Evolutionary conservation across 2,888 invertebrate genomes (phyloP).

Genomic region (Metellina segmentata): DNA sequence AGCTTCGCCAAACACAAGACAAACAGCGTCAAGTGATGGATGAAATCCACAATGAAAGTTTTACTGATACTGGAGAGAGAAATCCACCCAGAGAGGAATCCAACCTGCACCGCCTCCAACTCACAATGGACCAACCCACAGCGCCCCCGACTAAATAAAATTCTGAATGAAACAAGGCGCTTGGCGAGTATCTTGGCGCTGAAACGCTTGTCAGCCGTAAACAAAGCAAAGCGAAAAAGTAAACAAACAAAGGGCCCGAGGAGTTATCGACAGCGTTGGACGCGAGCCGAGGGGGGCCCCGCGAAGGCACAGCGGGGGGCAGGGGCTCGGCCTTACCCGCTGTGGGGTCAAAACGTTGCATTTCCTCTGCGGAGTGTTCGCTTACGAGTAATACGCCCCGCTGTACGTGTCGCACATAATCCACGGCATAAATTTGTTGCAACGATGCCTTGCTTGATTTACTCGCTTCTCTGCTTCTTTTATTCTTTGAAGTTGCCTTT

Average conservation of each 20-base stretch:
- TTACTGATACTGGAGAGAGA: too few relatives aligned
- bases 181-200: background rate
- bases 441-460: constrained; percentile 4
- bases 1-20: too few relatives aligned
- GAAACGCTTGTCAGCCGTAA: background rate
- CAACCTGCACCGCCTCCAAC: too few relatives aligned
- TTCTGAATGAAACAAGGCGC: too few relatives aligned
- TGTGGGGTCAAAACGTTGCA: constrained; percentile 69
- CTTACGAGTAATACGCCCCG: background rate
- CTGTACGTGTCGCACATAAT: constrained; percentile 38
- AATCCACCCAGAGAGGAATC: too few relatives aligned
- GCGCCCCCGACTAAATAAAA: too few relatives aligned
- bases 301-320: constrained; percentile 43
- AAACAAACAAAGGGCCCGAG: constrained; percentile 37
- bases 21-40: too few relatives aligned
- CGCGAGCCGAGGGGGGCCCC: constrained; percentile 34
- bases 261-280: constrained; percentile 58
- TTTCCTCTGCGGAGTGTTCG: constrained; percentile 28
- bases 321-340: constrained; percentile 59
- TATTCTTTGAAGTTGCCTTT: background rate
- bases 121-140: too few relatives aligned
- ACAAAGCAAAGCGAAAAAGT: background rate
- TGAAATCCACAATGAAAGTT: too few relatives aligned
- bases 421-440: constrained; percentile 11
- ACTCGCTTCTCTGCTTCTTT: constrained; percentile 28